Conservation (phyloP, 2,888 invertebrate genomes). For the Pseudanteris insignis region DNA sequence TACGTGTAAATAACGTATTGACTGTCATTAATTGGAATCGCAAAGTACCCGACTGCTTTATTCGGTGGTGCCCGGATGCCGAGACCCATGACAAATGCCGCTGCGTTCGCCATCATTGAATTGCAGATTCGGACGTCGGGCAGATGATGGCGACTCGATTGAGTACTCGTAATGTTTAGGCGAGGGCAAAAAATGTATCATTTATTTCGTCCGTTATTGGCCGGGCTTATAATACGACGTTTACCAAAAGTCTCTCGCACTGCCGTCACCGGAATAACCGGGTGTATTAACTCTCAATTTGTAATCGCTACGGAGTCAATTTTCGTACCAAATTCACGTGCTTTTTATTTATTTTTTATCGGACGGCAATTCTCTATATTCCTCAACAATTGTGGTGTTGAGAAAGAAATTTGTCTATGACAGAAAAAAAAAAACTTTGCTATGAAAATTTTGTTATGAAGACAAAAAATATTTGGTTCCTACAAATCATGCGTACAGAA, state of each 20-base stretch:
- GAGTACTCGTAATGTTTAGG: constrained; percentile 39
- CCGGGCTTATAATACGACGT: constrained; percentile 15
- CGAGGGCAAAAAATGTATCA: constrained; percentile 23
- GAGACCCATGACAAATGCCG: constrained; percentile 21
- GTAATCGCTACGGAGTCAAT: constrained; percentile 2
- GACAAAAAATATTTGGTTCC: too few relatives aligned
- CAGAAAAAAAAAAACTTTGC: too few relatives aligned
- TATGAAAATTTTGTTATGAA: too few relatives aligned
- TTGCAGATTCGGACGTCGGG: constrained; percentile 39
- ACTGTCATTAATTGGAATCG: constrained; percentile 27
- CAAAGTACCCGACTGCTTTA: constrained; percentile 27
- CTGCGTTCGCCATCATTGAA: constrained; percentile 37
- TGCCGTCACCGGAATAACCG: background rate
- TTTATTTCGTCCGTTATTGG: constrained; percentile 24
- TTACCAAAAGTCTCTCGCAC: background rate
- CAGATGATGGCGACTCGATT: constrained; percentile 42
- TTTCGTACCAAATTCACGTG: background rate
- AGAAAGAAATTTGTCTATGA: too few relatives aligned
- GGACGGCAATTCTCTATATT: too few relatives aligned
- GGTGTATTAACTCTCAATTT: constrained; percentile 11
- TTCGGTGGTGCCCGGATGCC: constrained; percentile 11
- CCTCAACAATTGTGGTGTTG: too few relatives aligned
- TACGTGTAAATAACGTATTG: constrained; percentile 32
- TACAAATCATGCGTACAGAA: too few relatives aligned
- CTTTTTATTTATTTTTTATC: background rate